Conservation (phyloP, 2,888 invertebrate species). For the Crematogaster levior region DNA sequence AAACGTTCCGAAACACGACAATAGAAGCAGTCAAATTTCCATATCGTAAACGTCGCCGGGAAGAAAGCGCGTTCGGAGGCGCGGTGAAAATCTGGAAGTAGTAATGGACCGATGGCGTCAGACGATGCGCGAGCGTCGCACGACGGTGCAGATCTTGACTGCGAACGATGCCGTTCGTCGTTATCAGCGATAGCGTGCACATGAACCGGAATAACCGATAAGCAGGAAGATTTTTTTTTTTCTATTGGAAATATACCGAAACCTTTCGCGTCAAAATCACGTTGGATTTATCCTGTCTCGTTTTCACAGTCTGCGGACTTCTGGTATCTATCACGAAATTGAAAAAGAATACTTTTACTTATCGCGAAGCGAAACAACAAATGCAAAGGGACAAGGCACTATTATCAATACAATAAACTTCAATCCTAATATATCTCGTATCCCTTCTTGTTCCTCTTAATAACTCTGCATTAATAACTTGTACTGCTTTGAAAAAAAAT, state of each 20-base stretch:
- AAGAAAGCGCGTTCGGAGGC: constrained; percentile 8
- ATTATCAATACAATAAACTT: background rate
- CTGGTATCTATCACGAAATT: background rate
- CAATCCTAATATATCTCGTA: background rate
- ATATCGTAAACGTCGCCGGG: background rate
- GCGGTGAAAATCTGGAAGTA: constrained; percentile 38
- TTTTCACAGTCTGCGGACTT: background rate
- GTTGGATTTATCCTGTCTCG: constrained; percentile 49
- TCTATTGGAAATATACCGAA: constrained; percentile 32
- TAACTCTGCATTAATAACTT: background rate
- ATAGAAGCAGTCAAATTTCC: background rate
- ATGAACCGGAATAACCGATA: constrained; percentile 56
- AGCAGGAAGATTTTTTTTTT: constrained; percentile 41
- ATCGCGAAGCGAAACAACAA: background rate
- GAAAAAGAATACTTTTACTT: constrained; percentile 32
- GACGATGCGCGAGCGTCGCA: constrained; percentile 30
- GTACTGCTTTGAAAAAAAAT: background rate
- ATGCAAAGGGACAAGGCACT: background rate
- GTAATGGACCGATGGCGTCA: constrained; percentile 41
- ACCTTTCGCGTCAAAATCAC: constrained; percentile 34
- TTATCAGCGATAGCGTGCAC: constrained; percentile 31
- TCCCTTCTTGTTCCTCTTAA: background rate
- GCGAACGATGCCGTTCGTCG: constrained; percentile 47
- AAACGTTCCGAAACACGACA: background rate
- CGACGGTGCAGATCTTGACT: constrained; percentile 5